Evolutionary conservation across 2,797 vertebrate species (phyloP).

Genomic region (Astyanax mexicanus): DNA sequence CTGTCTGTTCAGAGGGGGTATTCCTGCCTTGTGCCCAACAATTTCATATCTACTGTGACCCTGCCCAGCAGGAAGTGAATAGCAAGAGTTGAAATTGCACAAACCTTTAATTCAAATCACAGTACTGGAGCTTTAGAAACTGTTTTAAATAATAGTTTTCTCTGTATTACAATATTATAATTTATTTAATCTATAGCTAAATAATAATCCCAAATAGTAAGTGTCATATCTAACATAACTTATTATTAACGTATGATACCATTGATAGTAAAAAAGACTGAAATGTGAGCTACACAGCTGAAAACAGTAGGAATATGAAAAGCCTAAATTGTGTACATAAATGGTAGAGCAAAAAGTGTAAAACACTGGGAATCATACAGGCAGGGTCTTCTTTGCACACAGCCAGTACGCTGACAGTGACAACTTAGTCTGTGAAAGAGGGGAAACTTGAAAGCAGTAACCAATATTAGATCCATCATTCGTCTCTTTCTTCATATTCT

Average conservation of each 20-base stretch:
- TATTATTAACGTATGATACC: not conserved
- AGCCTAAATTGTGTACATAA: not conserved
- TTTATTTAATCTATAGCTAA: too few species aligned
- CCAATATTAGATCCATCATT: constrained; percentile 54
- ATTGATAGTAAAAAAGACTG: not conserved
- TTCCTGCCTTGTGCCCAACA: too few species aligned
- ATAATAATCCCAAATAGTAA: too few species aligned
- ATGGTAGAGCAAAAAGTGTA: not conserved
- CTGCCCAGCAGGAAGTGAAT: too few species aligned
- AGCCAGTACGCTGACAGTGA: constrained; percentile 63
- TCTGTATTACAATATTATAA: too few species aligned
- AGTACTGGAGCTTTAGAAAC: too few species aligned
- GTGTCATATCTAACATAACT: too few species aligned
- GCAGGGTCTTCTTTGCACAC: constrained; percentile 15
- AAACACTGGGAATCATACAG: not conserved
- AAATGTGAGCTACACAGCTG: not conserved
- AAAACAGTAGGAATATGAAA: not conserved
- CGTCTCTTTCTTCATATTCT: constrained; percentile 29
- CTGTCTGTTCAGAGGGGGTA: too few species aligned
- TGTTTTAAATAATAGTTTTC: too few species aligned
- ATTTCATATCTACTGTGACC: too few species aligned
- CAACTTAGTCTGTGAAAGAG: constrained; percentile 54
- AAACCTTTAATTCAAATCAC: too few species aligned
- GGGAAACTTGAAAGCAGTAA: constrained; percentile 61
- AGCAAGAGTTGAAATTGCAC: too few species aligned